Evolutionary conservation across 2,113 vertebrate genomes (phyloP).

Genomic region (Heterotis niloticus): DNA sequence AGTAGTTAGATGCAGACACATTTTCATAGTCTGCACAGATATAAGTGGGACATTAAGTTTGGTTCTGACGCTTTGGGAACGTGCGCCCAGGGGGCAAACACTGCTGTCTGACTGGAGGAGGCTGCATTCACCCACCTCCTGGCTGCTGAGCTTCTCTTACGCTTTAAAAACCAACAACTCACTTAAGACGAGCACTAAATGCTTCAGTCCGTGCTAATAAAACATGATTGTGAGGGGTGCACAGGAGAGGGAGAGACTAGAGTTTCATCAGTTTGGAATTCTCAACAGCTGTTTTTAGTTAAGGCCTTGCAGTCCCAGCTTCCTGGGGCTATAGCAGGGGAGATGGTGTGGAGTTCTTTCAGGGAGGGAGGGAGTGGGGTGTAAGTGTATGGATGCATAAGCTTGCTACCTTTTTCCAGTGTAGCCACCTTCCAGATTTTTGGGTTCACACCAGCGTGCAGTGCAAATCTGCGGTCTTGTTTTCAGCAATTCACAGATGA

Average conservation of each 20-base stretch:
- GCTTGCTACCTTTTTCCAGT: slow-evolving; percentile 51
- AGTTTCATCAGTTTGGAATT: slow-evolving; percentile 78
- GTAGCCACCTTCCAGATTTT: slow-evolving; percentile 62
- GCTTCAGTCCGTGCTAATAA: slow-evolving; percentile 65
- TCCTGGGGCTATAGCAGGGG: slow-evolving; percentile 46
- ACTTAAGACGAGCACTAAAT: slow-evolving; percentile 64
- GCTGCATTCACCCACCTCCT: slow-evolving; percentile 36
- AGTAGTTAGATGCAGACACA: too few species aligned
- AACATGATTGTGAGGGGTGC: slow-evolving; percentile 62
- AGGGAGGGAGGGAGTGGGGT: slow-evolving; percentile 32
- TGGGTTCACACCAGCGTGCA: slow-evolving; percentile 53
- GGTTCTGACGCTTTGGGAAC: too few species aligned
- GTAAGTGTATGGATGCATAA: slow-evolving; percentile 60
- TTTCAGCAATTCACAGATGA: slow-evolving; percentile 47
- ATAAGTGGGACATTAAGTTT: too few species aligned
- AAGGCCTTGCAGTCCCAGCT: slow-evolving; percentile 61
- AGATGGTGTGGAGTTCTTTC: slow-evolving; percentile 4
- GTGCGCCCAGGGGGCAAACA: not conserved
- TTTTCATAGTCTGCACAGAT: too few species aligned
- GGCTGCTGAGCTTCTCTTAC: slow-evolving; percentile 48
- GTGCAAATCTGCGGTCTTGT: slow-evolving; percentile 42
- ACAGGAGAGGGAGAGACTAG: slow-evolving; percentile 49
- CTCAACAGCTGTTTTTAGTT: slow-evolving; percentile 76
- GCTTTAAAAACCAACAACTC: slow-evolving; percentile 61
- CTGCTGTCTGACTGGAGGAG: not conserved